phyloP scores from a whole-genome alignment of 2,888 invertebrate species.

The Tinea trinotella region DNA sequence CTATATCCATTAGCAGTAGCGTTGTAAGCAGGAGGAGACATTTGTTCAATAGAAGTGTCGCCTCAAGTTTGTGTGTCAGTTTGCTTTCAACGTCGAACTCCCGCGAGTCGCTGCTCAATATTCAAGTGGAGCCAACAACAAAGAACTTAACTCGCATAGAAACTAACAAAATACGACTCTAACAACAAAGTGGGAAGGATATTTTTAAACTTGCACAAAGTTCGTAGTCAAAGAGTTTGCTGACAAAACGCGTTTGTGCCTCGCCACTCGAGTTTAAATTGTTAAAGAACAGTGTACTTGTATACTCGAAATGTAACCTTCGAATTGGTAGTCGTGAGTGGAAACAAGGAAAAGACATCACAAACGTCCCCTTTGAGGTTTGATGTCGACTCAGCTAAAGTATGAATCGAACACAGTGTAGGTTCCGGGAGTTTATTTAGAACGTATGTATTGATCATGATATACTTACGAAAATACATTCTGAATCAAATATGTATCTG shows the following conservation, averaged over 20 bases:
- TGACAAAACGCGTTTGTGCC: conserved; percentile 18
- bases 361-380: conserved; percentile 15
- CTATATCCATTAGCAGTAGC: not conserved
- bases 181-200: conserved; percentile 5
- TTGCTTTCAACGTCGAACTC: conserved; percentile 31
- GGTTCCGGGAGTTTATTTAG: not conserved
- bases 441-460: not conserved
- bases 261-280: conserved; percentile 19
- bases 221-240: conserved; percentile 16
- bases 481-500: not conserved
- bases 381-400: conserved; percentile 9
- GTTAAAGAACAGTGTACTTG: conserved; percentile 19
- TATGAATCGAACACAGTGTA: not conserved
- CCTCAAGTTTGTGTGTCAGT: conserved; percentile 16
- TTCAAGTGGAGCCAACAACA: conserved; percentile 35
- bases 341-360: not conserved
- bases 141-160: conserved; percentile 24
- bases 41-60: conserved; percentile 14
- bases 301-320: conserved; percentile 11
- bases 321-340: conserved; percentile 4
- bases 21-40: not conserved
- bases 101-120: conserved; percentile 40
- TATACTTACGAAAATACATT: not conserved
- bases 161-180: conserved; percentile 23
- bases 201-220: not conserved